Evolutionary conservation across 2,888 invertebrate species (phyloP).

Genomic region (Plemyria rubiginata): DNA sequence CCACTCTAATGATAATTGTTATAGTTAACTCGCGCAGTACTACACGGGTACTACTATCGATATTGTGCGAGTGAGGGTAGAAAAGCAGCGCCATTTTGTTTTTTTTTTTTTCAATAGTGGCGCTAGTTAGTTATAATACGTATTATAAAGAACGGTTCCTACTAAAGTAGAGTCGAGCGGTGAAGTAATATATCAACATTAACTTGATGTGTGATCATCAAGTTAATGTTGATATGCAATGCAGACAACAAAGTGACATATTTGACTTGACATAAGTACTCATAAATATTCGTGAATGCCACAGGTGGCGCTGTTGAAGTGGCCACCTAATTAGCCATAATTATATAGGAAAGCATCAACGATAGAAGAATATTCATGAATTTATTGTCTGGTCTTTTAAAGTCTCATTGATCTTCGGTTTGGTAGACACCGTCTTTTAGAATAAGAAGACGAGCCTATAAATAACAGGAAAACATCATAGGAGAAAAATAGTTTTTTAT

Average conservation of each 20-base stretch:
- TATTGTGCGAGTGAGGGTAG: no score
- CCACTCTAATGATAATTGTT: no score
- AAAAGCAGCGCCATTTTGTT: no score
- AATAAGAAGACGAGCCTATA: background rate
- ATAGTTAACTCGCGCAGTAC: no score
- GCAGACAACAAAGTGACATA: background rate
- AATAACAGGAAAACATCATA: background rate
- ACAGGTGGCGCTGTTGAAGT: no score
- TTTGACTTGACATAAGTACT: no score
- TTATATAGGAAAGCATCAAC: no score
- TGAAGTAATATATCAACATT: background rate
- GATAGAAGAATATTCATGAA: no score
- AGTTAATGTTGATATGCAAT: no score
- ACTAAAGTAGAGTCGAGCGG: background rate
- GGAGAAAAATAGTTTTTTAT: background rate
- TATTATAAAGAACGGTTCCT: constrained; percentile 4
- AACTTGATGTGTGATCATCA: background rate
- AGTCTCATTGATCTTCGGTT: background rate
- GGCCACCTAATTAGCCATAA: no score
- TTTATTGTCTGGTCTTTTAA: background rate
- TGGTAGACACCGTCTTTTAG: constrained; percentile 1
- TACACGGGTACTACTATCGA: no score
- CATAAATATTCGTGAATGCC: background rate
- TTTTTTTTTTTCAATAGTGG: no score
- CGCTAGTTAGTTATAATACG: background rate